Conservation (phyloP, 1,140 invertebrate genomes). For the Mamestra configurata region DNA sequence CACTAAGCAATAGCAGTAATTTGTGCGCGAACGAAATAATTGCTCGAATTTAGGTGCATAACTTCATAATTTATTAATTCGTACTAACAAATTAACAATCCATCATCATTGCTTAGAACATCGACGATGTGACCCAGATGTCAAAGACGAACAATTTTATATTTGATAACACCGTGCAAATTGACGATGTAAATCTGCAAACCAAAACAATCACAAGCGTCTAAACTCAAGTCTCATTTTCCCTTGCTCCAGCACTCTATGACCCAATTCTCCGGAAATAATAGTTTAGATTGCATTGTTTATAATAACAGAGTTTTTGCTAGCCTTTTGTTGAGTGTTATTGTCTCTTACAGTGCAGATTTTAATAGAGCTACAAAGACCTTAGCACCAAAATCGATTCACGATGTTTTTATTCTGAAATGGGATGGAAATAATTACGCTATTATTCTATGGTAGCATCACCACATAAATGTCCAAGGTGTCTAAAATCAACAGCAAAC, state of each 20-base stretch:
- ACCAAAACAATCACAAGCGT: constrained; percentile 39
- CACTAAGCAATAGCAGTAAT: not conserved
- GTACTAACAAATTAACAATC: constrained; percentile 6
- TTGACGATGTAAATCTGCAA: constrained; percentile 4
- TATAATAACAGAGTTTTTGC: constrained; percentile 64
- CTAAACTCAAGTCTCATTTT: constrained; percentile 49
- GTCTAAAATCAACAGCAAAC: constrained; percentile 42
- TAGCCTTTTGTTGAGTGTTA: constrained; percentile 59
- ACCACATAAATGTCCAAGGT: constrained; percentile 24
- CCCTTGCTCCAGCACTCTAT: constrained; percentile 40
- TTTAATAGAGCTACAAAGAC: not conserved
- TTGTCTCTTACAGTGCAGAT: not conserved
- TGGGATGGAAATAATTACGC: not conserved
- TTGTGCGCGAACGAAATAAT: constrained; percentile 23
- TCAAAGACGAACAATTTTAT: constrained; percentile 49
- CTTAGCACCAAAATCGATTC: constrained; percentile 30
- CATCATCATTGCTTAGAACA: not conserved
- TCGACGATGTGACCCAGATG: constrained; percentile 51
- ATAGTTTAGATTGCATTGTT: constrained; percentile 60
- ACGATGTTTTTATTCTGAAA: not conserved
- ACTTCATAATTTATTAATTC: constrained; percentile 11
- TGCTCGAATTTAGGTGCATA: constrained; percentile 34
- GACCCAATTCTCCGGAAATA: constrained; percentile 63
- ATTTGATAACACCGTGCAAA: constrained; percentile 59
- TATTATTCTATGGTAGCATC: constrained; percentile 30